Percentiles rank a stretch among this genome's conserved stretches.
These are phyloP conservation scores for Crocallis elinguaria DNA, from an alignment of 2,888 invertebrate species.

Conservation along the genomic window DNA sequence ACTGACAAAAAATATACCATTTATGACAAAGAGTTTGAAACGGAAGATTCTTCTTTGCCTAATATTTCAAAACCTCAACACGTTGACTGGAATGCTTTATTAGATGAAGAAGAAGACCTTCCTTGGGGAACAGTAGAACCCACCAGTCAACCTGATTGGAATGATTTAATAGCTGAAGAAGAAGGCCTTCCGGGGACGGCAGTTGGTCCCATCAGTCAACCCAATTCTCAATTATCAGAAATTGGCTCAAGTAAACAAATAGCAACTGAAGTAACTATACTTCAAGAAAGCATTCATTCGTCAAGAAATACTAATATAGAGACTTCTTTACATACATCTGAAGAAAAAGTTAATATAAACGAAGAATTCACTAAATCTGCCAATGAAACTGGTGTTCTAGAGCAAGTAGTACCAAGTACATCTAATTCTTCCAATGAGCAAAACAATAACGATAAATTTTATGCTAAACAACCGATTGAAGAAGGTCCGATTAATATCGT, in stretches of 20 bases:
- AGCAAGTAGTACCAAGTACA: constrained; percentile 28
- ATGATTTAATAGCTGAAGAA: constrained; percentile 72
- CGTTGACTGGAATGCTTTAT: no score
- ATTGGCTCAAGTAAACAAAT: constrained; percentile 48
- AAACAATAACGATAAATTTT: constrained; percentile 75
- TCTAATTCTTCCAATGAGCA: constrained; percentile 59
- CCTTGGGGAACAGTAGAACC: no score
- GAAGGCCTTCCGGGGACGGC: constrained; percentile 55
- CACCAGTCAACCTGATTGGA: constrained; percentile 79
- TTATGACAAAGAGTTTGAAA: constrained; percentile 19
- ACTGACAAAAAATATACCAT: not conserved
- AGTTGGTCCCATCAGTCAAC: constrained; percentile 51
- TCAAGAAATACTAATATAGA: constrained; percentile 37
- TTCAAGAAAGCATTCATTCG: constrained; percentile 53
- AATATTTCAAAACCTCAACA: constrained; percentile 48
- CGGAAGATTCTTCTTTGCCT: constrained; percentile 15
- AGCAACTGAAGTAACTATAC: constrained; percentile 75
- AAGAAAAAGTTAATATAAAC: constrained; percentile 8
- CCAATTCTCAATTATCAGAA: constrained; percentile 35
- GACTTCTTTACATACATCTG: constrained; percentile 18
- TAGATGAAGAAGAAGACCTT: no score
- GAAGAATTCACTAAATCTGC: constrained; percentile 3
- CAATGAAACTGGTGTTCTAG: constrained; percentile 25
- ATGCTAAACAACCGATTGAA: constrained; percentile 53
- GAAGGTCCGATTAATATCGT: constrained; percentile 60